phyloP scores from a whole-genome alignment of 2,888 invertebrate genomes.

The Blastobasis lacticolella region DNA sequence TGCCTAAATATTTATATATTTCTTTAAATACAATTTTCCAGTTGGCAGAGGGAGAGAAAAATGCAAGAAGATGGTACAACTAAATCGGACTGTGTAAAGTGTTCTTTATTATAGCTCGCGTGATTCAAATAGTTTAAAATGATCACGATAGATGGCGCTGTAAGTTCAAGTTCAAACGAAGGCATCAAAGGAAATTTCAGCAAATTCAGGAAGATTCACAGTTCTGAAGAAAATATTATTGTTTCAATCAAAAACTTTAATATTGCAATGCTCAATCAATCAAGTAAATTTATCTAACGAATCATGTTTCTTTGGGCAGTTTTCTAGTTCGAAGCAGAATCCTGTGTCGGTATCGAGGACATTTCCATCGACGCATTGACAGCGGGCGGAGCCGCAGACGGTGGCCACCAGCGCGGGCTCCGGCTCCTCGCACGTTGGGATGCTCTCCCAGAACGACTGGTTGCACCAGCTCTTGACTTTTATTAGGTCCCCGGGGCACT shows the following conservation, averaged over 20 bases:
- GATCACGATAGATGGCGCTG: too few relatives aligned
- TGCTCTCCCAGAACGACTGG: constrained; percentile 37
- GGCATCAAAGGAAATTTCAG: too few relatives aligned
- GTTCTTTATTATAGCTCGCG: too few relatives aligned
- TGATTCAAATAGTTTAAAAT: too few relatives aligned
- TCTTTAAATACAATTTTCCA: too few relatives aligned
- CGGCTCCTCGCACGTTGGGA: constrained; percentile 42
- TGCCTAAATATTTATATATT: too few relatives aligned
- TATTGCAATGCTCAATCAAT: not conserved
- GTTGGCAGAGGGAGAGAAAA: too few relatives aligned
- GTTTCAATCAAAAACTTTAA: not conserved
- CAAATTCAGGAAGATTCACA: too few relatives aligned
- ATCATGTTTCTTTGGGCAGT: constrained; percentile 32
- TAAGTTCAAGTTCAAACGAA: too few relatives aligned
- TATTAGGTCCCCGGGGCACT: constrained; percentile 47
- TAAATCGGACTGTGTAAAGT: too few relatives aligned
- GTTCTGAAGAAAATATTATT: not conserved
- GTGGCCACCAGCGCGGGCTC: constrained; percentile 36
- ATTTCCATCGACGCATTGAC: constrained; percentile 42
- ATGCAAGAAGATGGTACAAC: too few relatives aligned
- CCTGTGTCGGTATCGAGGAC: constrained; percentile 43
- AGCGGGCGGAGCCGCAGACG: constrained; percentile 45
- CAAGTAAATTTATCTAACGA: too few relatives aligned
- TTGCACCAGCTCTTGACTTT: constrained; percentile 30
- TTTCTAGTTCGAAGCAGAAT: constrained; percentile 47